Conservation (phyloP, 2,797 vertebrate genomes). For the Gymnopithys bicolor region DNA sequence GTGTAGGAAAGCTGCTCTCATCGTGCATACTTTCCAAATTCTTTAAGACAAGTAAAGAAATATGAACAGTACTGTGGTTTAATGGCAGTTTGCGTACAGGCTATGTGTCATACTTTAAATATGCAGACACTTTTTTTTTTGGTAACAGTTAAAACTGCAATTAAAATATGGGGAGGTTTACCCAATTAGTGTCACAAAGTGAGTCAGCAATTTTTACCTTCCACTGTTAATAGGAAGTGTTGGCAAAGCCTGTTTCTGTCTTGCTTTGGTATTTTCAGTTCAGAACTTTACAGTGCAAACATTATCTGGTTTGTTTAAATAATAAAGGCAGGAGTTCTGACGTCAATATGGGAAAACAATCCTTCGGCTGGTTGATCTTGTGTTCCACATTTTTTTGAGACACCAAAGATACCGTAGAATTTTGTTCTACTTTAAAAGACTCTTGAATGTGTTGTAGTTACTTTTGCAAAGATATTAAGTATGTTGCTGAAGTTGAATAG, state of each 20-base stretch:
- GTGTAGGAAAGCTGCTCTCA: neutral
- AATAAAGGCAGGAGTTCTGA: slow-evolving; percentile 7
- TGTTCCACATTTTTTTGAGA: neutral
- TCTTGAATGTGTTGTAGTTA: neutral
- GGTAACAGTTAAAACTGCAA: neutral
- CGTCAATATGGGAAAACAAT: neutral
- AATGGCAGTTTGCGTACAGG: neutral
- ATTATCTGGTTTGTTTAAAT: slow-evolving; percentile 44
- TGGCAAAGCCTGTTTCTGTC: slow-evolving; percentile 25
- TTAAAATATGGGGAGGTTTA: neutral
- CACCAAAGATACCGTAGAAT: neutral
- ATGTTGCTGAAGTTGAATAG: neutral
- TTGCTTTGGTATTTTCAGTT: slow-evolving; percentile 34
- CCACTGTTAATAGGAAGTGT: neutral
- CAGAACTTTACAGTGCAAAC: slow-evolving; percentile 50
- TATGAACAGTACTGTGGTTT: neutral
- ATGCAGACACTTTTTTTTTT: neutral
- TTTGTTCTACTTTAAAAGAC: neutral
- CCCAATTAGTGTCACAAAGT: neutral
- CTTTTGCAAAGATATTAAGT: neutral
- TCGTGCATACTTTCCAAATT: neutral
- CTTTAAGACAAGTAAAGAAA: slow-evolving; percentile 44
- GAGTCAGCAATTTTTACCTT: neutral
- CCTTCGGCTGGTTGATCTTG: neutral
- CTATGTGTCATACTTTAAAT: neutral